phyloP scores from a whole-genome alignment of 2,113 vertebrate species.

The Odontophorus gujanensis region DNA sequence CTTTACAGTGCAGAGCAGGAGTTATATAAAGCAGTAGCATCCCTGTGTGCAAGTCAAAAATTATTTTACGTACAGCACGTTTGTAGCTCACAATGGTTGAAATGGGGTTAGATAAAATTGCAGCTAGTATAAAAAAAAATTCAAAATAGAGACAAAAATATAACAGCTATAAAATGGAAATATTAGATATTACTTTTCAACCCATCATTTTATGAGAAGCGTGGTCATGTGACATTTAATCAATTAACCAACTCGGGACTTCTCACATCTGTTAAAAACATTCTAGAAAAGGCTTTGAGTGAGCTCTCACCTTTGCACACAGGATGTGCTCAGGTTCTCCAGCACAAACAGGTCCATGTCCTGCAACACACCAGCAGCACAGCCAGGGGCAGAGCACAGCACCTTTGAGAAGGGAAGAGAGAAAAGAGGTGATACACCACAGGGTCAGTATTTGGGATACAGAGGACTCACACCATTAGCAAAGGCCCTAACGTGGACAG shows the following conservation, averaged over 20 bases:
- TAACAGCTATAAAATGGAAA: background rate
- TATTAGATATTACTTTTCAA: background rate
- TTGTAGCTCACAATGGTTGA: background rate
- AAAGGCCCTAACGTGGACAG: background rate
- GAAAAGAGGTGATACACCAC: background rate
- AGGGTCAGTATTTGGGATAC: background rate
- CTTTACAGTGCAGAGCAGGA: background rate
- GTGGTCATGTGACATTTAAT: background rate
- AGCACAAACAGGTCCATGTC: background rate
- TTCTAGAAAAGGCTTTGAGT: background rate
- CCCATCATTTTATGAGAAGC: background rate
- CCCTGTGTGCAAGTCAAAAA: background rate
- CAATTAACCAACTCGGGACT: background rate
- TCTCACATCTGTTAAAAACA: background rate
- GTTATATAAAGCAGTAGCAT: background rate
- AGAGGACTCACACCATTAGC: background rate
- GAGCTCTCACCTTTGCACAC: background rate
- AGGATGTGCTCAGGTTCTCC: background rate
- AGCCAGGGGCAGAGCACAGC: background rate
- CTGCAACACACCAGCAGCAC: rapidly evolving
- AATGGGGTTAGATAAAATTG: background rate
- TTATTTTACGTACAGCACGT: rapidly evolving
- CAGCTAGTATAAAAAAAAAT: background rate
- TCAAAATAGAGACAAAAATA: background rate
- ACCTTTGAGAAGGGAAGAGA: background rate